A percentile compares a stretch with the other conserved stretches of the same genome.
Evolutionary conservation across 53 echinoderm and acorn worm species (phyloP).

Genomic region (Hippasteria phrygiana): DNA sequence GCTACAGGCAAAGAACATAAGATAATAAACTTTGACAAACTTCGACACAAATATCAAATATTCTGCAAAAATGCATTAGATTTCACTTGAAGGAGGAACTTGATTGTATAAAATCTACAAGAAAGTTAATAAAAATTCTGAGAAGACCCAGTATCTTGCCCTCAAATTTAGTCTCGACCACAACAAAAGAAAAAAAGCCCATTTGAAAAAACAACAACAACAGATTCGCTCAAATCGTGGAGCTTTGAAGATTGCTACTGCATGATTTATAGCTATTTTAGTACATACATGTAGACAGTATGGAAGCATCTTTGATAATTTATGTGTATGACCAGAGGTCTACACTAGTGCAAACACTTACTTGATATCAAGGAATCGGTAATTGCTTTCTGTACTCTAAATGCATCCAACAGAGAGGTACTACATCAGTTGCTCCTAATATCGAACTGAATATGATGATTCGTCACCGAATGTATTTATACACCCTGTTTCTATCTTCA

Average conservation of each 20-base stretch:
- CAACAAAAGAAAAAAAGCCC: no score
- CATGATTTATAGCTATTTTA: no score
- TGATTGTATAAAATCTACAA: no score
- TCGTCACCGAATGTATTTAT: constrained; percentile 9
- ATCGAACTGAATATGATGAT: neutral
- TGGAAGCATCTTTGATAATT: neutral
- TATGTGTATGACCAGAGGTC: neutral
- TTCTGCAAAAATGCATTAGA: no score
- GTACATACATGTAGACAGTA: neutral
- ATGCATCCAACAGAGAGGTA: neutral
- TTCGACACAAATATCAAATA: no score
- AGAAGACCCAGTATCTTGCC: no score
- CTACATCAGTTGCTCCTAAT: neutral
- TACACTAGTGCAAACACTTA: neutral
- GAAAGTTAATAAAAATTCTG: neutral
- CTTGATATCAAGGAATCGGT: neutral
- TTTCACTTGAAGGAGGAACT: no score
- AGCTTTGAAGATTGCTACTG: no score
- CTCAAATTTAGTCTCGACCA: no score
- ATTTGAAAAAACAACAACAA: no score
- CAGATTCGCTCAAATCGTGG: no score
- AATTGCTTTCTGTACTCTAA: neutral
- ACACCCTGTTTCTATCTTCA: neutral
- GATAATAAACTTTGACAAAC: neutral
- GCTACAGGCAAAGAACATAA: neutral